Conservation (phyloP, 2,113 vertebrate species). For the Neopipo cinnamomea region DNA sequence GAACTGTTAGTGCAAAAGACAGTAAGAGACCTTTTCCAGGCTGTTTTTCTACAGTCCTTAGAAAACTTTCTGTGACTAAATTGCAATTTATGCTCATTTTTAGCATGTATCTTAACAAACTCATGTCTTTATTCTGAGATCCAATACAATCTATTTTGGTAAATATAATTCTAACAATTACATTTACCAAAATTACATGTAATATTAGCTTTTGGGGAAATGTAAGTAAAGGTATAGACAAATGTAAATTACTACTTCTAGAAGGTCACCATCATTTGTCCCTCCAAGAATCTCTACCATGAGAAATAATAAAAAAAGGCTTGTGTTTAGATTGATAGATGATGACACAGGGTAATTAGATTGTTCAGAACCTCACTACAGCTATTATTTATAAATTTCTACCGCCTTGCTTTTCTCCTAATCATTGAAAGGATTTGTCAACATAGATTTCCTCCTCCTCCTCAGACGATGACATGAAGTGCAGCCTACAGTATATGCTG, state of each 20-base stretch:
- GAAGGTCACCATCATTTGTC: conserved; percentile 14
- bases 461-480: background rate
- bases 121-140: background rate
- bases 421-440: conserved; percentile 58
- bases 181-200: background rate
- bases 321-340: conserved; percentile 42
- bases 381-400: conserved; percentile 55
- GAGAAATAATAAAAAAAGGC: background rate
- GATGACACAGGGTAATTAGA: conserved; percentile 49
- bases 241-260: background rate
- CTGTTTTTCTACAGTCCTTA: background rate
- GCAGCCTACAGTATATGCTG: conserved; percentile 18
- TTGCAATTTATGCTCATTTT: background rate
- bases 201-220: background rate
- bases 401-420: conserved; percentile 17
- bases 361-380: conserved; percentile 34
- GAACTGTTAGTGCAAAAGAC: background rate
- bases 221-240: background rate
- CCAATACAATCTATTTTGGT: background rate
- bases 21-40: background rate
- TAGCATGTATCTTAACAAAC: background rate
- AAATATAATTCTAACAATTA: background rate
- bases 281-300: background rate
- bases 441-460: conserved; percentile 40
- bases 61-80: background rate